Evolutionary conservation across 2,888 invertebrate species (phyloP).

Genomic region (Drosophila bunnanda): DNA sequence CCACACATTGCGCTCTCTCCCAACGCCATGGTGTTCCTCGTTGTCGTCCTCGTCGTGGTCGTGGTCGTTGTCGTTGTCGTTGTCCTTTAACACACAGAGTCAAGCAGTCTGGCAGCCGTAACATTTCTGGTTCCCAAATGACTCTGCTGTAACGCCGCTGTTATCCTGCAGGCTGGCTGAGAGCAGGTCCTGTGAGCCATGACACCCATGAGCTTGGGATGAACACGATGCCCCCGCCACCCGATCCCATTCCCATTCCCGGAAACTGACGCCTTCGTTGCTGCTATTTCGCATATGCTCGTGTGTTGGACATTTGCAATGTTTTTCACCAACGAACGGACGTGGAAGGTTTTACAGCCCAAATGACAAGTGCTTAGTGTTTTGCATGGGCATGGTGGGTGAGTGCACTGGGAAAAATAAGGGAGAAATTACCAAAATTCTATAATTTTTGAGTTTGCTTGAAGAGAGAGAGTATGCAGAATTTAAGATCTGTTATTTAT

Average conservation of each 20-base stretch:
- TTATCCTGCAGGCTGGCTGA: slow-evolving; percentile 45
- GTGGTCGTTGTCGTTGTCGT: slow-evolving; percentile 3
- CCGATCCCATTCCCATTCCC: slow-evolving; percentile 1
- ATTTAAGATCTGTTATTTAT: not conserved
- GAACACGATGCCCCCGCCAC: slow-evolving; percentile 38
- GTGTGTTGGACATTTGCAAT: slow-evolving; percentile 59
- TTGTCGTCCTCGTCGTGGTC: slow-evolving; percentile 2
- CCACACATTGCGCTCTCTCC: slow-evolving; percentile 37
- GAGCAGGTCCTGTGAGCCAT: slow-evolving; percentile 54
- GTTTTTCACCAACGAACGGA: slow-evolving; percentile 54
- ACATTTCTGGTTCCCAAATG: slow-evolving; percentile 37
- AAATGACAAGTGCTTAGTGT: slow-evolving; percentile 72
- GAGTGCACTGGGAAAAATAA: slow-evolving; percentile 16
- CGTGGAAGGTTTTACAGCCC: slow-evolving; percentile 51
- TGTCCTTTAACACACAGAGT: slow-evolving; percentile 44
- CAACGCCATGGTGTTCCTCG: slow-evolving; percentile 2
- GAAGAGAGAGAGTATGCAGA: not conserved
- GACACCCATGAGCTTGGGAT: slow-evolving; percentile 67
- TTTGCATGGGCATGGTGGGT: slow-evolving; percentile 31
- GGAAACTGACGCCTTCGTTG: slow-evolving; percentile 15
- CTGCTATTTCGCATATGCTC: slow-evolving; percentile 30
- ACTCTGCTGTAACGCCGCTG: slow-evolving; percentile 48
- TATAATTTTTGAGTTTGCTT: rapidly evolving
- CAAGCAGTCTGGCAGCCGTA: slow-evolving; percentile 77
- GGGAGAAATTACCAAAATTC: rapidly evolving